These are phyloP conservation scores for Cnemophilus loriae DNA, from an alignment of 2,113 vertebrate genomes.

Conservation along the genomic window DNA sequence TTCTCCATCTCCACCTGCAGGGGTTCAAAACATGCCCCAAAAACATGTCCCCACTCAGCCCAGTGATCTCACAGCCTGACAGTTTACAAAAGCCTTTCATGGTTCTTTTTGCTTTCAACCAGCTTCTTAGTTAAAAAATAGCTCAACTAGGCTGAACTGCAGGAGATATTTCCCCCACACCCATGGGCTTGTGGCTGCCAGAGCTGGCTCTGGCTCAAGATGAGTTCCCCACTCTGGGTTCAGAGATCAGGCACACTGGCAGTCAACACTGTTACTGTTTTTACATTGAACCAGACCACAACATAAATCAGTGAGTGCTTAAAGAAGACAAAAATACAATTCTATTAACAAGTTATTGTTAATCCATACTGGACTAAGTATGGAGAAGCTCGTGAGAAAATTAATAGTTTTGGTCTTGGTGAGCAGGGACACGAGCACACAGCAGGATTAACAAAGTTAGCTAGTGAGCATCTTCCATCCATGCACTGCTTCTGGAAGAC, in stretches of 20 bases:
- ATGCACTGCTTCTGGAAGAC: neutral
- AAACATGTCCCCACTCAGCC: neutral
- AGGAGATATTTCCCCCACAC: neutral
- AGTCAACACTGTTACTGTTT: neutral
- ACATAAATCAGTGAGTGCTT: neutral
- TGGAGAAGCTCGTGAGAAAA: neutral
- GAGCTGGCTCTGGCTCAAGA: neutral
- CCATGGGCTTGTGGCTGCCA: neutral
- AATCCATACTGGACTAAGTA: neutral
- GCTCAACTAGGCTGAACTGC: neutral
- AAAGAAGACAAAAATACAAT: neutral
- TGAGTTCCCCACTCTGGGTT: fast-evolving
- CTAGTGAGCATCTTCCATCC: neutral
- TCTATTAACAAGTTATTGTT: neutral
- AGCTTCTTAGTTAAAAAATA: neutral
- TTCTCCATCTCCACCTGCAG: neutral
- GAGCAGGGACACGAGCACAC: neutral
- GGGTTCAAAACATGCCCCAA: neutral
- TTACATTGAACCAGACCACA: neutral
- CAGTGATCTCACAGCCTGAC: neutral
- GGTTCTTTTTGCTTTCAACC: neutral
- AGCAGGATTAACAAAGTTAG: neutral
- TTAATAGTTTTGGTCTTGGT: neutral
- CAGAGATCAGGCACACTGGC: neutral
- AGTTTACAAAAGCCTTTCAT: neutral